Evolutionary conservation across 2,888 invertebrate genomes (phyloP), one percentile per base, ranked within the genome.

Genomic region (Pedicia rivosa): DNA sequence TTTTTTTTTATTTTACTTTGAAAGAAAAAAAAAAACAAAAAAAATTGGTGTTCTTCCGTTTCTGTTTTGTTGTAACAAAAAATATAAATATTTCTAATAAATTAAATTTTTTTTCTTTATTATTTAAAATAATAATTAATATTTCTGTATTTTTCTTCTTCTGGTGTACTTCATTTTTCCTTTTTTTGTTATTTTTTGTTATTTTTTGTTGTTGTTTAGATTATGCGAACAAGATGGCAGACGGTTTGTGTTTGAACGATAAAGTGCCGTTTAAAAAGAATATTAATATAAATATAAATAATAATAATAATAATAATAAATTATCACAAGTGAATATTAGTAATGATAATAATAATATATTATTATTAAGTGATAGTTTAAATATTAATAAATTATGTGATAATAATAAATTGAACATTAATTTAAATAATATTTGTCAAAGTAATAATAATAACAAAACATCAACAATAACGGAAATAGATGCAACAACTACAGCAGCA

Each of bases 211-310:
- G 15, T 25, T 16, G 16, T 13, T 35, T 35, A 26, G 26, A 35
- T 35, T 35, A 42, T 41, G 42, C 35, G 41, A 39, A 40, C 76
- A 78, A 78, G 74, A 79, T 78, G 79, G 79, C 78, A 77, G 79
- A 78, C 74, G 74, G 74, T 71, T 70, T 72, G 71, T 67, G 68
- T 65, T 68, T 66, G 63, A 67, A 67, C 57, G 68, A 68, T 36
- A 40, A 35, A 25, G 25, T 25, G 35, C 25, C 25, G 25, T 25
- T 15, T 31, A 37, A 16, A 17, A 16, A 25, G 24, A 30, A 36
- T 24, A 35, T 16, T 35, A 35, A 35, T 28, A 15, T 33, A 22
- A n/a, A 12, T 16, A 26, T 44, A 43, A 43, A 41, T 34, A 40
- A 28, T 34, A 32, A 20, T 20, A 29, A 39, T 31, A 28, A 19